These are phyloP conservation scores for Rhodophaea formosa DNA, from an alignment of 2,888 invertebrate genomes.

Conservation along the genomic window DNA sequence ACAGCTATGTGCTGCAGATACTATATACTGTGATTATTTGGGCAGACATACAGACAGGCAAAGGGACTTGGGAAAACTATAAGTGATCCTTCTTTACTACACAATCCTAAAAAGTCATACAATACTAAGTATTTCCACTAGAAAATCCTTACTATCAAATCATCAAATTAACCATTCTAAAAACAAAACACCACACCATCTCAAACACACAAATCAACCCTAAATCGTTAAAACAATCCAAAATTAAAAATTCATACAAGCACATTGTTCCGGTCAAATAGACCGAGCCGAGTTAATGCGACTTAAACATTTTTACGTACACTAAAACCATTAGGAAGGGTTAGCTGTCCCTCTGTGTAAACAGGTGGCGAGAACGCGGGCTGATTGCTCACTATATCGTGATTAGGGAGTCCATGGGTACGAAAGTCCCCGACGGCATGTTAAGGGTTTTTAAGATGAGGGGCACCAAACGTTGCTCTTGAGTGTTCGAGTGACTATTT, in stretches of 20 bases:
- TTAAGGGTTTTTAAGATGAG: slow-evolving; percentile 18
- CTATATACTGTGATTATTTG: too few relatives aligned
- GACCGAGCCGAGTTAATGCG: slow-evolving; percentile 35
- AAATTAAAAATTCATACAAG: slow-evolving; percentile 32
- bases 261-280: slow-evolving; percentile 37
- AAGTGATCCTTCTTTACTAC: too few relatives aligned
- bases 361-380: slow-evolving; percentile 34
- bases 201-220: slow-evolving; percentile 15
- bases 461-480: slow-evolving; percentile 1
- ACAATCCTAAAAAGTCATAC: too few relatives aligned
- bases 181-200: not conserved
- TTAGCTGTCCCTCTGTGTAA: slow-evolving; percentile 35
- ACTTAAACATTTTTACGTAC: slow-evolving; percentile 45
- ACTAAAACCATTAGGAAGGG: slow-evolving; percentile 57
- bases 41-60: too few relatives aligned
- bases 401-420: slow-evolving; percentile 7
- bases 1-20: too few relatives aligned
- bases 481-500: slow-evolving; percentile 8
- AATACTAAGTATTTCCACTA: too few relatives aligned
- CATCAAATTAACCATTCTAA: too few relatives aligned
- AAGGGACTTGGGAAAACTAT: too few relatives aligned
- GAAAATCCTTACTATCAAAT: too few relatives aligned
- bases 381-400: slow-evolving; percentile 28
- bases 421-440: slow-evolving; percentile 10
- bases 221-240: slow-evolving; percentile 22